A percentile compares a stretch with the other conserved stretches of the same genome.
These are phyloP conservation scores for Rhabdophis nuchalis DNA, from an alignment of 2,797 vertebrate genomes.

Conservation along the genomic window DNA sequence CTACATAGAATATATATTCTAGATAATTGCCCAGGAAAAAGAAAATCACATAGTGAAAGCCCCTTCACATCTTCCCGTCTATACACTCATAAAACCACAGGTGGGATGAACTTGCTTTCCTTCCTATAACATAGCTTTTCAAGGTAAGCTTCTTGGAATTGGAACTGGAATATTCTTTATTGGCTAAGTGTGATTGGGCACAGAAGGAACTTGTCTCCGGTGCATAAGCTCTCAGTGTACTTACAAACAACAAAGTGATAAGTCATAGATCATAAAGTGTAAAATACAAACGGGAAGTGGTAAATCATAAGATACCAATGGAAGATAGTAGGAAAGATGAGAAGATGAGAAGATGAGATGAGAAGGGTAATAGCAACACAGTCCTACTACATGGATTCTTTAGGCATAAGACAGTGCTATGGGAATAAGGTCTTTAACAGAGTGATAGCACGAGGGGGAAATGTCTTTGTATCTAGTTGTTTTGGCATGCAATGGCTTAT, in stretches of 20 bases:
- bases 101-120: background rate
- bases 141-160: background rate
- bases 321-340: background rate
- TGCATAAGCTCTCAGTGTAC: background rate
- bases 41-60: background rate
- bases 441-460: background rate
- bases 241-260: too few relatives aligned
- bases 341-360: background rate
- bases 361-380: background rate
- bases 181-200: background rate
- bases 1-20: slow-evolving; percentile 12
- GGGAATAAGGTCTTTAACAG: background rate
- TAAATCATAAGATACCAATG: background rate
- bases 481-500: background rate
- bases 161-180: background rate
- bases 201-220: background rate
- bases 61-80: background rate
- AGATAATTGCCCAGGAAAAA: background rate
- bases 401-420: background rate
- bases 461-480: background rate
- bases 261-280: too few relatives aligned
- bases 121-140: background rate
- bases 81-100: background rate
- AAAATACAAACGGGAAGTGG: background rate
- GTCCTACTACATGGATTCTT: background rate